phyloP scores from a whole-genome alignment of 2,797 vertebrate genomes.

The Acanthis flammea region DNA sequence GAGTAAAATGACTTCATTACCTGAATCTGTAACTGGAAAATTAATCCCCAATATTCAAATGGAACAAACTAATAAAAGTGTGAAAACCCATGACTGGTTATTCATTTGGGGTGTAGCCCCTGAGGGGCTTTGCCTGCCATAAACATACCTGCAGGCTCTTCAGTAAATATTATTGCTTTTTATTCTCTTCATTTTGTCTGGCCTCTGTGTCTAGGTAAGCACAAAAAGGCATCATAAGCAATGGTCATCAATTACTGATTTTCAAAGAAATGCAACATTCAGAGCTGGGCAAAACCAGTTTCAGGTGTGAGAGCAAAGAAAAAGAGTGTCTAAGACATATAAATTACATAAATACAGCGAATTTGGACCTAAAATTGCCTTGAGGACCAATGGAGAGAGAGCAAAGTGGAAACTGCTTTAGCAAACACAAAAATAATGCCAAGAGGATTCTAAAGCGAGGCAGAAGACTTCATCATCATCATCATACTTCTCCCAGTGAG shows the following conservation, averaged over 20 bases:
- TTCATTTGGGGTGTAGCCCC: not conserved
- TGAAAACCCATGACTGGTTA: rapidly evolving
- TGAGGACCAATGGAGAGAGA: not conserved
- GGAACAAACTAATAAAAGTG: not conserved
- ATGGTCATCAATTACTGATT: not conserved
- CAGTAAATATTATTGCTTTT: not conserved
- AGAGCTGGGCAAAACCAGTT: not conserved
- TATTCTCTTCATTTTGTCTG: not conserved
- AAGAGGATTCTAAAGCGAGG: not conserved
- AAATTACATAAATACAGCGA: not conserved
- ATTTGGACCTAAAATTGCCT: not conserved
- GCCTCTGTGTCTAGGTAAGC: not conserved
- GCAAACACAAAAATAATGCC: not conserved
- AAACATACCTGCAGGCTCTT: not conserved
- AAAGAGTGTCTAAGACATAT: not conserved
- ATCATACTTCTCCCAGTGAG: not conserved
- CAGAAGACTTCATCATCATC: not conserved
- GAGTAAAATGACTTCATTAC: not conserved
- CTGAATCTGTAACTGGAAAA: not conserved
- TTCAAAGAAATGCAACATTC: not conserved
- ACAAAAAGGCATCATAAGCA: not conserved
- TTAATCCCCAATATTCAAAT: not conserved
- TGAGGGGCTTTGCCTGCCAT: not conserved
- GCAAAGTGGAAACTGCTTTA: not conserved
- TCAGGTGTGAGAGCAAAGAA: not conserved